Percentiles rank a stretch among this genome's conserved stretches.
phyloP scores from a whole-genome alignment of 2,113 vertebrate species.

The Pterocles orientalis region DNA sequence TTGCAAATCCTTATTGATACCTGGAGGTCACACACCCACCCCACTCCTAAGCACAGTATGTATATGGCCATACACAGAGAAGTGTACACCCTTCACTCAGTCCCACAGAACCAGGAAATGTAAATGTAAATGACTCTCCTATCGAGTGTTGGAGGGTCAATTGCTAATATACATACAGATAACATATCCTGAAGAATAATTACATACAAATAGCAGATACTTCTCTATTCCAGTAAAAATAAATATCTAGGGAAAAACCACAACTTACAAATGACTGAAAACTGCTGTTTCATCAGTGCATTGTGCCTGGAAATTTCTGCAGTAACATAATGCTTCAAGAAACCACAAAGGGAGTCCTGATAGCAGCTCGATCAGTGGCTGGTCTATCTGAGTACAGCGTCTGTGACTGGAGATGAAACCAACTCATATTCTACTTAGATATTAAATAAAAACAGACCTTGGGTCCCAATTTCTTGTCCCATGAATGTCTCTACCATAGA shows the following conservation, averaged over 20 bases:
- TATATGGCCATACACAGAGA: background rate
- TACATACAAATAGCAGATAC: background rate
- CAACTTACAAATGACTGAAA: background rate
- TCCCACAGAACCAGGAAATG: background rate
- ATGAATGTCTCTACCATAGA: background rate
- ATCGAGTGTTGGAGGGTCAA: background rate
- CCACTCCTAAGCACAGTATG: fast-evolving
- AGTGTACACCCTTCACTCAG: fast-evolving
- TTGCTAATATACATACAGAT: background rate
- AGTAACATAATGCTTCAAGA: background rate
- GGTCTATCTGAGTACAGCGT: background rate
- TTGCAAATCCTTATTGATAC: fast-evolving
- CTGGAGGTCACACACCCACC: background rate
- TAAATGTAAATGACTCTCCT: background rate
- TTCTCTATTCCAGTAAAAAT: background rate
- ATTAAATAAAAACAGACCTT: background rate
- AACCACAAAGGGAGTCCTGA: background rate
- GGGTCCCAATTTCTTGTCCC: background rate
- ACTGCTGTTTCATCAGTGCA: background rate
- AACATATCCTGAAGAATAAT: background rate
- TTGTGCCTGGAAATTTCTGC: background rate
- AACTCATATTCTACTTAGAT: background rate
- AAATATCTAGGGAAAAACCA: background rate
- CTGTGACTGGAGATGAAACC: background rate
- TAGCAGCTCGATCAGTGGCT: background rate